Evolutionary conservation across 2,797 vertebrate genomes (phyloP).

Genomic region (Squalus acanthias): DNA sequence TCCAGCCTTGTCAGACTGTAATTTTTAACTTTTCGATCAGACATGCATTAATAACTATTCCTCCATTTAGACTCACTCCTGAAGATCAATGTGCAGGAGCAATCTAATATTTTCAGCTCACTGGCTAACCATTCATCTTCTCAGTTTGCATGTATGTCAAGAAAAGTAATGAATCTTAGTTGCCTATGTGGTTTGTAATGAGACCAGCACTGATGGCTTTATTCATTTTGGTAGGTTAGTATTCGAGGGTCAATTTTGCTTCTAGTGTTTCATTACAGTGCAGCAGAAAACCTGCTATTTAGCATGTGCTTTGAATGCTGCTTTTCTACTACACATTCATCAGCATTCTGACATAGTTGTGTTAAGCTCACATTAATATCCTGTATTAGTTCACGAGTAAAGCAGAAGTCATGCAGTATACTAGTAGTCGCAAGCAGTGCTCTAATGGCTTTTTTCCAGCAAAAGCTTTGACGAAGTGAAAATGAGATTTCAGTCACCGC

Average conservation of each 20-base stretch:
- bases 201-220: conserved; percentile 51
- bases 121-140: conserved; percentile 50
- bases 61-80: neutral
- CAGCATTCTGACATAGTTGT: neutral
- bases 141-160: conserved; percentile 47
- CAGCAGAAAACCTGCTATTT: neutral
- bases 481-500: neutral
- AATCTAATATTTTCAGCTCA: conserved; percentile 47
- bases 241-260: conserved; percentile 27
- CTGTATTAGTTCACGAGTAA: neutral
- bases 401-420: neutral
- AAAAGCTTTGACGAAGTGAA: neutral
- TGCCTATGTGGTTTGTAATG: conserved; percentile 52
- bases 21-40: neutral
- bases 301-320: neutral
- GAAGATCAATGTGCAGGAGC: conserved; percentile 44
- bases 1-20: neutral
- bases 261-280: neutral
- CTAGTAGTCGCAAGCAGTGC: neutral
- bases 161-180: conserved; percentile 44
- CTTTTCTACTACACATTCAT: neutral
- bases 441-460: neutral
- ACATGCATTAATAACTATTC: neutral
- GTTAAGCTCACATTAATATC: neutral
- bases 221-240: conserved; percentile 48